phyloP scores from a whole-genome alignment of 2,888 invertebrate species.

The Dascillus cervinus region DNA sequence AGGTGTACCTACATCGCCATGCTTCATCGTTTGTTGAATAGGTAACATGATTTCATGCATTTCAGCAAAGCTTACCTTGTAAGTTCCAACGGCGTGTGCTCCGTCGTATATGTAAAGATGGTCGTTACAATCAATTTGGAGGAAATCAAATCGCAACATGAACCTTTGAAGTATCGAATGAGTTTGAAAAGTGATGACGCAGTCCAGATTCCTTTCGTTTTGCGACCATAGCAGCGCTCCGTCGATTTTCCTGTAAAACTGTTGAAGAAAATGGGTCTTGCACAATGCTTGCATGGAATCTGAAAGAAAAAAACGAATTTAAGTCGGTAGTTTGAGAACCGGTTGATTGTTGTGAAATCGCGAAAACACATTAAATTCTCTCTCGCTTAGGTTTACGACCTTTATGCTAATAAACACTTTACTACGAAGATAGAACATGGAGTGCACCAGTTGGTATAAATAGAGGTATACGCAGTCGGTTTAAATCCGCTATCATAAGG shows the following conservation, averaged over 20 bases:
- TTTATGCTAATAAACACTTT: slow-evolving; percentile 1
- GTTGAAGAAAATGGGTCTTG: slow-evolving; percentile 83
- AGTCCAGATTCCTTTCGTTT: slow-evolving; percentile 85
- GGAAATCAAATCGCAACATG: slow-evolving; percentile 87
- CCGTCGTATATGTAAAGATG: slow-evolving; percentile 90
- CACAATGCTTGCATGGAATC: slow-evolving; percentile 86
- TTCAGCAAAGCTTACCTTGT: too few relatives aligned
- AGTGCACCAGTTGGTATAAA: too few relatives aligned
- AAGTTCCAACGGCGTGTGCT: slow-evolving; percentile 79
- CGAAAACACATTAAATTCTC: too few relatives aligned
- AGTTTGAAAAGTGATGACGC: slow-evolving; percentile 90
- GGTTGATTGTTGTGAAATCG: too few relatives aligned
- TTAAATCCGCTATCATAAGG: too few relatives aligned
- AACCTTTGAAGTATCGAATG: slow-evolving; percentile 90
- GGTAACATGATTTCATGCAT: too few relatives aligned
- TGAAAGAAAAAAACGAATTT: slow-evolving; percentile 43
- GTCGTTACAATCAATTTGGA: slow-evolving; percentile 90
- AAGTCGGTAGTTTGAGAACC: too few relatives aligned
- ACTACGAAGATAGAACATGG: too few relatives aligned
- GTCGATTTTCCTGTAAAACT: slow-evolving; percentile 83
- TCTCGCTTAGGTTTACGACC: too few relatives aligned
- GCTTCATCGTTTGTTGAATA: too few relatives aligned
- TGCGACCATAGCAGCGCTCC: slow-evolving; percentile 85
- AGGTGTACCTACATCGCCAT: too few relatives aligned
- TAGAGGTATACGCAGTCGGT: too few relatives aligned